Evolutionary conservation across 2,888 invertebrate species (phyloP).

Genomic region (Cryptocheilus praepositus): DNA sequence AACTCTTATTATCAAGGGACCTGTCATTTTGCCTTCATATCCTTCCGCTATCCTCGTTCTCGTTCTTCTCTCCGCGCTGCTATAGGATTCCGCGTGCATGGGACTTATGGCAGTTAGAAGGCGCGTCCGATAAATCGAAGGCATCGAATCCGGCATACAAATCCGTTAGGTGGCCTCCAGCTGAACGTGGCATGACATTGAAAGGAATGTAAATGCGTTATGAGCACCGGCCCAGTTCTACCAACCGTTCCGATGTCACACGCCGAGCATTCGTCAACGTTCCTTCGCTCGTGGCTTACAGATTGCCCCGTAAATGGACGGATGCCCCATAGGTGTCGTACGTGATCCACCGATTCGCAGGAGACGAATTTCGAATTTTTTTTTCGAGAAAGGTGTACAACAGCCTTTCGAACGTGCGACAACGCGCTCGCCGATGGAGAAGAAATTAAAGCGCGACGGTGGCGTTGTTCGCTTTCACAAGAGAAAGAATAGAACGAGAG

Average conservation of each 20-base stretch:
- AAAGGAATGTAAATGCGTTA: conserved; percentile 71
- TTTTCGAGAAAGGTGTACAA: too few relatives aligned
- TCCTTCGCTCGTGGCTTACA: conserved; percentile 49
- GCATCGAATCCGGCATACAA: conserved; percentile 61
- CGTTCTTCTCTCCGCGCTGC: conserved; percentile 4
- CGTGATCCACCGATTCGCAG: conserved; percentile 37
- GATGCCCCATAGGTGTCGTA: conserved; percentile 32
- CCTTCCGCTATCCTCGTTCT: too few relatives aligned
- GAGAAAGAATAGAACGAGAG: background rate
- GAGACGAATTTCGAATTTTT: too few relatives aligned
- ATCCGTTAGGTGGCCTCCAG: conserved; percentile 62
- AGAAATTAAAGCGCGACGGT: too few relatives aligned
- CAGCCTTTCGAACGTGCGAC: too few relatives aligned
- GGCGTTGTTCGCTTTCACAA: background rate
- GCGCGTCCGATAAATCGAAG: conserved; percentile 65
- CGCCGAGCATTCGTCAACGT: conserved; percentile 29
- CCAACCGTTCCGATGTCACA: conserved; percentile 38
- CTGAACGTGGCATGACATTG: conserved; percentile 69
- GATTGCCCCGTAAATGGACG: conserved; percentile 51
- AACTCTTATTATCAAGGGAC: too few relatives aligned
- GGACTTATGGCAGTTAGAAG: conserved; percentile 51
- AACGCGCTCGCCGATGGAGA: too few relatives aligned
- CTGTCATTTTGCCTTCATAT: too few relatives aligned
- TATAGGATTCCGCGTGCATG: conserved; percentile 40
- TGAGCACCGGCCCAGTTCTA: conserved; percentile 64